Evolutionary conservation across 2,797 vertebrate species (phyloP), one percentile per base, ranked within the genome.

Genomic region (Enteromius unitaeniatus): DNA sequence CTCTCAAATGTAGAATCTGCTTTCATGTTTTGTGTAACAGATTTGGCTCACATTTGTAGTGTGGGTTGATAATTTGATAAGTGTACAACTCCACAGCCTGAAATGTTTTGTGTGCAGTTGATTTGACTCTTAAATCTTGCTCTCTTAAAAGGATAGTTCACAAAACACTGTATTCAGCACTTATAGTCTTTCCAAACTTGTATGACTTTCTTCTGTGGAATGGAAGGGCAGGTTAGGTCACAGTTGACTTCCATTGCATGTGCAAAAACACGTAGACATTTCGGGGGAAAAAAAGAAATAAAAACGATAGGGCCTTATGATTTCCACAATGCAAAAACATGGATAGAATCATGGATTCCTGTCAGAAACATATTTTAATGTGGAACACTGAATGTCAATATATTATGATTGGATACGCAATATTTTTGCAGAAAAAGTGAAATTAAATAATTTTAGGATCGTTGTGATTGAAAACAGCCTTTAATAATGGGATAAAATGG

Each of bases 1-100:
- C 19, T 9, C 23, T 21, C 26, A 23, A 1, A 45, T 78, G 3
- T 79, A 55, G 2, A 10, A 34, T 45, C 37, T 23, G 3, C n/a
- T 53, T 17, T 78, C 58, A 31, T 51, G 28, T 11, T 34, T 49
- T 79, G 62, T 79, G 3, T 65, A 34, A n/a, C 21, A 40, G 31
- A 40, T 55, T 19, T 79, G 7, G 6, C 13, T 72, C 28, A 79
- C 21, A 68, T 69, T 67, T 69, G 47, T 78, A 49, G 23, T 68
- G 49, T 58, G 65, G 21, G 26, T 28, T 79, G n/a, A 55, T 34
- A 34, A 65, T n/a, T n/a, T n/a, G n/a, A n/a, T 51, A 19, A 34
- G 11, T 80, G 31, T 55, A 55, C 31, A 68, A 0, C 13, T 53
- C 60, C 28, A 65, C 58, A 79, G 21, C n/a, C 13, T 51, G 19